Percentiles rank a stretch among this genome's conserved stretches.
Conservation (phyloP, 2,888 invertebrate species). For the Trileptium ribeirensis region DNA sequence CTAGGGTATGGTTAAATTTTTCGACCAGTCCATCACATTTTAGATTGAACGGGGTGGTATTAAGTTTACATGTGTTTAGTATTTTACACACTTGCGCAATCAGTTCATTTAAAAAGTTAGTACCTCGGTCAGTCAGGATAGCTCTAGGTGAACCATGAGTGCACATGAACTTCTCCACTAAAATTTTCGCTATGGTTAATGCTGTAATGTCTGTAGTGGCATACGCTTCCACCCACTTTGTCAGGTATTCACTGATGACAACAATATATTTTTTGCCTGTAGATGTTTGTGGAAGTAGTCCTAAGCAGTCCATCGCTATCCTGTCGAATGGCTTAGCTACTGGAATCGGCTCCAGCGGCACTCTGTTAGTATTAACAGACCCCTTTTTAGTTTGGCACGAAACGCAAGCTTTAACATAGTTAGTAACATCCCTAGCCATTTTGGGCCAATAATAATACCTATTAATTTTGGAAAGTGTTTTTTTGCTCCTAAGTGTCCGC, state of each 20-base stretch:
- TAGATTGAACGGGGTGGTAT: conserved; percentile 24
- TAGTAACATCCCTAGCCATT: not conserved
- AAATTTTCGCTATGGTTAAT: conserved; percentile 39
- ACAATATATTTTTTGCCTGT: too few species aligned
- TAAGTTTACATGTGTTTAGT: too few species aligned
- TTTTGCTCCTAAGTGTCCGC: not conserved
- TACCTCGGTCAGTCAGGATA: conserved; percentile 36
- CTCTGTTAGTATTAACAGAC: not conserved
- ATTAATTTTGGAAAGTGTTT: not conserved
- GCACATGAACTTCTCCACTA: conserved; percentile 30
- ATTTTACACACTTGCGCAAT: conserved; percentile 22
- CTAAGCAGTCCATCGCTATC: too few species aligned
- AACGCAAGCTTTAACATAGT: not conserved
- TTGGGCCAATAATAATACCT: not conserved
- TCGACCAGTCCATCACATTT: conserved; percentile 36
- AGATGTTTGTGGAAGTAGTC: too few species aligned
- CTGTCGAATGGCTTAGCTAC: not conserved
- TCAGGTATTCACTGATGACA: conserved; percentile 32
- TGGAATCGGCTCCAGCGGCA: not conserved
- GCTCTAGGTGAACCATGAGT: conserved; percentile 31
- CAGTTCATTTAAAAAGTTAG: conserved; percentile 31
- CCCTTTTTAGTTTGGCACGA: not conserved
- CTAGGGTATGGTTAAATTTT: conserved; percentile 39
- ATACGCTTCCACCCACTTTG: conserved; percentile 36
- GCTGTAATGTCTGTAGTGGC: conserved; percentile 43